Evolutionary conservation across 1,140 invertebrate species (phyloP), one percentile per base, ranked within the genome.

Genomic region (Diorhabda carinulata): DNA sequence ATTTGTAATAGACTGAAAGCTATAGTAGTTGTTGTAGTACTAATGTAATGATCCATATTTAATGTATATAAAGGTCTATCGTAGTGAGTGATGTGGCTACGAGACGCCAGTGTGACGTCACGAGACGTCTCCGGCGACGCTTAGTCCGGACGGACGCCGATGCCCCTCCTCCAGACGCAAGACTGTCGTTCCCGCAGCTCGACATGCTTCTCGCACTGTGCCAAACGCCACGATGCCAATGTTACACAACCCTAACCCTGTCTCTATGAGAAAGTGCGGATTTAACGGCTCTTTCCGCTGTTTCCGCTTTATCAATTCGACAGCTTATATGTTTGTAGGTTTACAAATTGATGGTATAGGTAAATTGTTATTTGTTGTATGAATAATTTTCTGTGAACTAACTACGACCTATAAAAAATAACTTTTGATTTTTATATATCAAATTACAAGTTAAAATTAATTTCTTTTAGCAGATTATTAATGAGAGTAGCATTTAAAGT

Each of bases 41-140:
- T 58, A 65, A 70, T 57, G 68, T 69, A 69, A 69, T 69, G 68
- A 69, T 64, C 63, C 62, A 64, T 64, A 69, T 64, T 57, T 69
- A 69, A 69, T 64, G 68, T 64, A 58, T 60, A 64, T 69, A 69
- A 69, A 69, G 68, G 63, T 64, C 63, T 64, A 64, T 64, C 10
- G 8, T 64, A 45, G 57, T 70, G 69, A 66, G 64, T 70, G 69
- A 70, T 70, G 63, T 71, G 70, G 65, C 70, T 63, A 64, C 68
- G 70, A 71, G 72, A 73, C 72, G 72, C 72, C 72, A 71, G 67
- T 63, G 70, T 73, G 70, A 71, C 72, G 72, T 73, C 70, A 73
- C 70, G 67, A 71, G 64, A 71, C 67, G 65, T 52, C 47, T 52
- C 52, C 70, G 72, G 72, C 72, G 72, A 66, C 72, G 67, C 56